Percentiles rank a stretch among this genome's conserved stretches.
Evolutionary conservation across 1,140 invertebrate genomes (phyloP).

Genomic region (Drosophila orosa): DNA sequence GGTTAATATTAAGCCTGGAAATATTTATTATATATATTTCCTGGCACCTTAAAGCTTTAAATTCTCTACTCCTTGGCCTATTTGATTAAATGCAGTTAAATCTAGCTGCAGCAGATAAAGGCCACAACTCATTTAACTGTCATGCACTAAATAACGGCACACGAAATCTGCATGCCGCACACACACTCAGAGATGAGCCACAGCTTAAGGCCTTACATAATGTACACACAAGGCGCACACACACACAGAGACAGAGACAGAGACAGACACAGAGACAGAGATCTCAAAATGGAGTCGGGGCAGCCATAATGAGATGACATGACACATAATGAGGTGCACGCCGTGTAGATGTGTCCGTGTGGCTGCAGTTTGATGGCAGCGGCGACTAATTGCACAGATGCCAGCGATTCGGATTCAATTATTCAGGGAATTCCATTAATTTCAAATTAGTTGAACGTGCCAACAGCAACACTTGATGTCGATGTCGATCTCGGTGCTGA

Average conservation of each 20-base stretch:
- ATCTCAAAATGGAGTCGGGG: conserved; percentile 27
- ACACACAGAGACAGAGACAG: not conserved
- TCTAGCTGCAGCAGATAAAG: conserved; percentile 40
- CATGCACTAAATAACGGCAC: conserved; percentile 78
- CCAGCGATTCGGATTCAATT: conserved; percentile 79
- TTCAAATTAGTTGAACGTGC: conserved; percentile 80
- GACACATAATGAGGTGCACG: conserved; percentile 76
- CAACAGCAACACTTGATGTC: conserved; percentile 71
- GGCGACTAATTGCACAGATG: conserved; percentile 65
- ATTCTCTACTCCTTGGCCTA: conserved; percentile 20
- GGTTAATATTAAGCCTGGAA: no score
- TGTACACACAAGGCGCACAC: conserved; percentile 29
- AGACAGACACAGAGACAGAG: not conserved
- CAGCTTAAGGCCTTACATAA: conserved; percentile 66
- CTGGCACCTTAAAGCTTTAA: conserved; percentile 22
- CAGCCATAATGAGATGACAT: conserved; percentile 78
- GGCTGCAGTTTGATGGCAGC: conserved; percentile 58
- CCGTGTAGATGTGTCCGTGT: conserved; percentile 30
- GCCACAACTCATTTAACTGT: conserved; percentile 80
- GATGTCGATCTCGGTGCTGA: not conserved
- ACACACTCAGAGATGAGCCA: conserved; percentile 19
- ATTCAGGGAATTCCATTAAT: conserved; percentile 83
- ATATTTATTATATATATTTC: no score
- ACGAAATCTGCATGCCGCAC: conserved; percentile 65
- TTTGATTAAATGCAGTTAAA: conserved; percentile 69